These are phyloP conservation scores for Epicauta chinensis DNA, from an alignment of 1,140 invertebrate species.

Conservation along the genomic window DNA sequence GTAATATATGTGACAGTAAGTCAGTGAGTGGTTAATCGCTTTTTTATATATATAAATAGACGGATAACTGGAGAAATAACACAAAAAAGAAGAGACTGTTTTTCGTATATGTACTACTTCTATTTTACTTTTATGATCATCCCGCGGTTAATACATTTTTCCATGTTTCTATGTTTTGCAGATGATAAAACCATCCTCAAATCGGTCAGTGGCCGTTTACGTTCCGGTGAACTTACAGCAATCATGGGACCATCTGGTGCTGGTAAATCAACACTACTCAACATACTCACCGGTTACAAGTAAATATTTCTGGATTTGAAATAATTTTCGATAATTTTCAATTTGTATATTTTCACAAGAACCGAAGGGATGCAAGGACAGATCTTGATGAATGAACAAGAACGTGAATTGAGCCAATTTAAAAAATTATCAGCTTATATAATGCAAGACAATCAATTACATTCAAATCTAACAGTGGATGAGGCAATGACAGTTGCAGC, in stretches of 20 bases:
- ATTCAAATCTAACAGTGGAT: slow-evolving; percentile 85
- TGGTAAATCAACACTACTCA: slow-evolving; percentile 84
- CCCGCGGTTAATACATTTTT: too few species aligned
- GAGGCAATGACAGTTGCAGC: slow-evolving; percentile 93
- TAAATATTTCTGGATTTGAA: slow-evolving; percentile 45
- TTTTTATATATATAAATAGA: too few species aligned
- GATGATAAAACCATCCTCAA: slow-evolving; percentile 78
- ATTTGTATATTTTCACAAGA: slow-evolving; percentile 42
- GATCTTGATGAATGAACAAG: slow-evolving; percentile 79
- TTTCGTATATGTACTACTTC: slow-evolving; percentile 11
- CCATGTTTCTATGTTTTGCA: too few species aligned
- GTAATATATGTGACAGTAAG: too few species aligned
- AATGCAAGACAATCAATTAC: slow-evolving; percentile 96
- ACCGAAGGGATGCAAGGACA: slow-evolving; percentile 69
- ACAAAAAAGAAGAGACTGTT: slow-evolving; percentile 74
- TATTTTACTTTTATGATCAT: slow-evolving; percentile 18
- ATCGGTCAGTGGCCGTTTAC: slow-evolving; percentile 71
- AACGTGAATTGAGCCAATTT: slow-evolving; percentile 83
- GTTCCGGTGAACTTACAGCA: slow-evolving; percentile 81
- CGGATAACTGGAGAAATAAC: slow-evolving; percentile 48
- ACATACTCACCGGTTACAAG: slow-evolving; percentile 83
- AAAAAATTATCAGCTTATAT: slow-evolving; percentile 94
- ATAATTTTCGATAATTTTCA: background rate
- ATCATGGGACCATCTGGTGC: slow-evolving; percentile 93
- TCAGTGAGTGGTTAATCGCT: too few species aligned